Percentiles rank a stretch among this genome's conserved stretches.
Evolutionary conservation across 2,888 invertebrate species (phyloP).

Genomic region (Leucophenga montana): DNA sequence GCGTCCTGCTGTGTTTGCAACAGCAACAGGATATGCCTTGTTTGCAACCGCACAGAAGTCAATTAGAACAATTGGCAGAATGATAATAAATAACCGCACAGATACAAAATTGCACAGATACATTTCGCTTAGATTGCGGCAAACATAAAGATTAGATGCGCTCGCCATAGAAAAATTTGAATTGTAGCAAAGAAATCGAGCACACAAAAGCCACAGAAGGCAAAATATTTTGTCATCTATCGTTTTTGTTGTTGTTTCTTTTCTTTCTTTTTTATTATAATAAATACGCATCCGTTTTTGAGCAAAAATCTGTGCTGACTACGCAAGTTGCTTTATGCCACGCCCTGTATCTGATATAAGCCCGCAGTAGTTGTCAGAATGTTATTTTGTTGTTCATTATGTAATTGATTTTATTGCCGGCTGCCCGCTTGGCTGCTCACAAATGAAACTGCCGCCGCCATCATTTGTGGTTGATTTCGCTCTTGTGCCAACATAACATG

Average conservation of each 20-base stretch:
- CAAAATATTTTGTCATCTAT: conserved; percentile 48
- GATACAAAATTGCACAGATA: neutral
- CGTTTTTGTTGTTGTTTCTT: too few species aligned
- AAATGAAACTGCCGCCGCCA: conserved; percentile 14
- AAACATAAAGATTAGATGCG: conserved; percentile 17
- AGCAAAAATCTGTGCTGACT: neutral
- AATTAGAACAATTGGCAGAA: conserved; percentile 46
- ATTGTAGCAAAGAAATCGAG: neutral
- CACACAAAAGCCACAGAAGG: conserved; percentile 12
- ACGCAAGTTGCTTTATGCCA: neutral
- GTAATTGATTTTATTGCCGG: conserved; percentile 62
- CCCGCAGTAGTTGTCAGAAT: conserved; percentile 14
- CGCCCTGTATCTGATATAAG: conserved; percentile 20
- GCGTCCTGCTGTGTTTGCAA: conserved; percentile 53
- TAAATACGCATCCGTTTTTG: conserved; percentile 8
- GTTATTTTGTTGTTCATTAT: conserved; percentile 52
- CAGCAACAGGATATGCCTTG: conserved; percentile 14
- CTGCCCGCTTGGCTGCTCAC: conserved; percentile 37
- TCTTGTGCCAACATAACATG: neutral
- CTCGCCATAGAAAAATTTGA: conserved; percentile 1
- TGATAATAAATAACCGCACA: conserved; percentile 25
- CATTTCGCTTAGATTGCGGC: neutral
- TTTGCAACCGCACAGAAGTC: conserved; percentile 64
- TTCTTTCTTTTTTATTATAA: conserved; percentile 17
- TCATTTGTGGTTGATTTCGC: conserved; percentile 6